phyloP scores from a whole-genome alignment of 1,140 invertebrate genomes.

The Caenorhabditis elegans region DNA sequence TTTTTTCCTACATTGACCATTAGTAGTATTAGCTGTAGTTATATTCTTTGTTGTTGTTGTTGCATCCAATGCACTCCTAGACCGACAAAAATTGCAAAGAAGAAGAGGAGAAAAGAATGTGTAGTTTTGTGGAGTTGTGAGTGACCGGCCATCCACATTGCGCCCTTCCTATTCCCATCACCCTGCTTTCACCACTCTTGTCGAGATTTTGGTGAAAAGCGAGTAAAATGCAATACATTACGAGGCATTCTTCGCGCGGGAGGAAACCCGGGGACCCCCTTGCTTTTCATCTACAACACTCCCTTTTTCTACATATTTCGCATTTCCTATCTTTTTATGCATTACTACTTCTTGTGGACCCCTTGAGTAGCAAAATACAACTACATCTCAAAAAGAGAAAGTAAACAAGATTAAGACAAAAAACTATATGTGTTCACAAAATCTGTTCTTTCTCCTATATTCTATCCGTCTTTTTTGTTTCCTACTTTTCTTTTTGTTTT shows the following conservation, averaged over 20 bases:
- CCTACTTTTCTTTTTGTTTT: neutral
- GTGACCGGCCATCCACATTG: conserved; percentile 11
- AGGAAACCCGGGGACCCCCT: neutral
- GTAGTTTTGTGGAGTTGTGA: conserved; percentile 7
- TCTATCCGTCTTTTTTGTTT: neutral
- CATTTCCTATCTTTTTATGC: conserved; percentile 18
- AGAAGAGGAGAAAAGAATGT: neutral
- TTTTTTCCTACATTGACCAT: neutral
- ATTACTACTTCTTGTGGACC: neutral
- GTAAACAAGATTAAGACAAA: neutral
- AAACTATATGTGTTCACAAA: neutral
- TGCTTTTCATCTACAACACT: neutral
- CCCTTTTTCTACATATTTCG: neutral
- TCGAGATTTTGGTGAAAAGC: conserved; percentile 28
- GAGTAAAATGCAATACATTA: conserved; percentile 33
- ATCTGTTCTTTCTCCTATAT: neutral
- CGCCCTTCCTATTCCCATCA: neutral
- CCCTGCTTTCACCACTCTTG: neutral
- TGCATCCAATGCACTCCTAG: neutral
- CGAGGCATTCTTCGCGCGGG: conserved; percentile 27
- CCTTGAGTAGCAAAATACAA: too few relatives aligned
- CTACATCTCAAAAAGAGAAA: too few relatives aligned
- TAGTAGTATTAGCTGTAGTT: neutral
- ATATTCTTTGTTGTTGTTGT: neutral
- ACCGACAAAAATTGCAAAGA: neutral